Evolutionary conservation across 2,888 invertebrate species (phyloP).

Genomic region (Clistopyga incitator): DNA sequence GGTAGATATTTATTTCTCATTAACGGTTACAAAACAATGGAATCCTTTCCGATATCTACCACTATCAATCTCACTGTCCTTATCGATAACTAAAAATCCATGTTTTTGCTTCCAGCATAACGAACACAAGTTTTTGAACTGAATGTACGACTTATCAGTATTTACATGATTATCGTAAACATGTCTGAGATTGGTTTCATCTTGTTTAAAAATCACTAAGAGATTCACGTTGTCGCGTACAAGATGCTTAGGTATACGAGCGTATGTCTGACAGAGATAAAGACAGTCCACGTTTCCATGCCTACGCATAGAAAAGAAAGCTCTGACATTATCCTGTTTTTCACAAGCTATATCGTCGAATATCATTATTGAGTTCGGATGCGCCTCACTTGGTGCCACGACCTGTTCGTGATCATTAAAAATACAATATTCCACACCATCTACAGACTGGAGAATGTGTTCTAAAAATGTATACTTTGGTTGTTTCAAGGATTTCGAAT

Average conservation of each 20-base stretch:
- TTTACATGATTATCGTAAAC: not conserved
- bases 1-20: no score
- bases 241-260: no score
- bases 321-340: no score
- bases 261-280: no score
- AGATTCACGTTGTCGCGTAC: no score
- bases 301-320: no score
- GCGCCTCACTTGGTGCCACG: not conserved
- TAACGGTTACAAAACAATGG: not conserved
- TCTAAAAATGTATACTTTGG: not conserved
- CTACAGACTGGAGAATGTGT: not conserved
- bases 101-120: not conserved
- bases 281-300: no score
- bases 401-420: conserved; percentile 12
- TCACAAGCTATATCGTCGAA: no score
- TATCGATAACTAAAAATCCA: not conserved
- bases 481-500: conserved; percentile 3
- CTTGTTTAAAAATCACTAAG: no score
- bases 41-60: not conserved
- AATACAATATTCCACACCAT: not conserved
- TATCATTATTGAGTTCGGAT: no score
- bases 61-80: no score
- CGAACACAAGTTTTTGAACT: no score
- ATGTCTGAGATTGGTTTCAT: not conserved
- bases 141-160: not conserved